These are phyloP conservation scores for Drosophila paulistorum DNA, from an alignment of 1,140 invertebrate species.

Conservation along the genomic window DNA sequence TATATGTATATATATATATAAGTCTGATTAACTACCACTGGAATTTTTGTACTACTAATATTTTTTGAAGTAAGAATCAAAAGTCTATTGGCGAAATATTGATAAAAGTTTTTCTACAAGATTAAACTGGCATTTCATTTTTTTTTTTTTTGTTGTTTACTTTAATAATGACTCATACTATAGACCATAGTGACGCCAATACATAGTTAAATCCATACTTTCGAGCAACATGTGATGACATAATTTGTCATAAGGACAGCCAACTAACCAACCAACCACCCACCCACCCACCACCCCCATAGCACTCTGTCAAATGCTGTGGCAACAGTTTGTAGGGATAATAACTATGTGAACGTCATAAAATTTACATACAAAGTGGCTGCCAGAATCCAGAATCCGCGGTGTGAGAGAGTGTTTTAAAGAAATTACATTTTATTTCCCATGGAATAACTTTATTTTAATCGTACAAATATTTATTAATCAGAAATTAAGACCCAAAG, in stretches of 20 bases:
- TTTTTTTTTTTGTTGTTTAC: background rate
- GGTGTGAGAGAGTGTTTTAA: constrained; percentile 3
- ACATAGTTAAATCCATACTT: constrained; percentile 10
- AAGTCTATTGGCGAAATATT: background rate
- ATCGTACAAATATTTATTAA: no score
- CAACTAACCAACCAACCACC: constrained; percentile 18
- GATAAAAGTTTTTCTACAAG: background rate
- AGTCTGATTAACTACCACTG: background rate
- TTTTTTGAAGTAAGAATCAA: background rate
- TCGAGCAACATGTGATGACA: constrained; percentile 59
- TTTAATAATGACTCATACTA: constrained; percentile 32
- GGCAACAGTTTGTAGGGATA: constrained; percentile 32
- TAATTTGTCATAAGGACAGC: constrained; percentile 50
- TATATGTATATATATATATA: no score
- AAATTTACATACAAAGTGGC: constrained; percentile 66
- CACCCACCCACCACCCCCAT: constrained; percentile 1
- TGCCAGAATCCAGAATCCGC: constrained; percentile 26
- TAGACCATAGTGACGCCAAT: constrained; percentile 33
- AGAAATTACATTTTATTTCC: no score
- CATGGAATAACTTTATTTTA: no score
- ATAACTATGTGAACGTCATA: constrained; percentile 34
- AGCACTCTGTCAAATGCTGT: background rate
- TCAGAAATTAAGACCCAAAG: no score
- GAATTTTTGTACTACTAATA: background rate
- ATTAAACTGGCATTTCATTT: background rate